These are phyloP conservation scores for Dasyprocta punctata DNA, from an alignment of 2,113 vertebrate species.

Conservation along the genomic window DNA sequence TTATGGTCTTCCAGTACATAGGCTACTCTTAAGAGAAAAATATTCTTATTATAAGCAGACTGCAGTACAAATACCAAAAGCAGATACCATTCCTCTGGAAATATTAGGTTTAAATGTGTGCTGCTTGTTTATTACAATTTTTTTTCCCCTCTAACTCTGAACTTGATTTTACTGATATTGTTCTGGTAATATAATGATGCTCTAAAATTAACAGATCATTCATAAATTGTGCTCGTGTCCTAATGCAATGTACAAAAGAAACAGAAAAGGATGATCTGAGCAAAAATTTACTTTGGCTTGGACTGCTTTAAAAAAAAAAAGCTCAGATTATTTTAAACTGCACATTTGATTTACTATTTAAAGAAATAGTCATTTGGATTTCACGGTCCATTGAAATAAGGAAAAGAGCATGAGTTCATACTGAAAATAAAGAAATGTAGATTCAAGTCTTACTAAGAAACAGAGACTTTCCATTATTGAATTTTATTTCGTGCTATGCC, in stretches of 20 bases:
- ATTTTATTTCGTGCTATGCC: neutral
- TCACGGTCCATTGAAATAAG: constrained; percentile 64
- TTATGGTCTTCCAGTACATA: neutral
- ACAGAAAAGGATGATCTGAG: neutral
- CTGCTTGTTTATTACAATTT: neutral
- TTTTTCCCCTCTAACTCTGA: neutral
- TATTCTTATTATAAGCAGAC: neutral
- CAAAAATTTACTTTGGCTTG: constrained; percentile 35
- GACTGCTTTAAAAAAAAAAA: too few species aligned
- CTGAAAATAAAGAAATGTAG: constrained; percentile 53
- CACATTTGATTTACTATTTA: constrained; percentile 62
- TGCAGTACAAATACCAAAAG: neutral
- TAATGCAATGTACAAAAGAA: neutral
- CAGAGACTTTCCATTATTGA: constrained; percentile 9
- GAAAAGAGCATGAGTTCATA: neutral
- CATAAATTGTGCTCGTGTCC: neutral
- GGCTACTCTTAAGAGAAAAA: constrained; percentile 18
- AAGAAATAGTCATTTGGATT: constrained; percentile 58
- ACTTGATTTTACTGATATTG: neutral
- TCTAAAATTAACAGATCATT: constrained; percentile 51
- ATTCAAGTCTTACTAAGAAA: constrained; percentile 55
- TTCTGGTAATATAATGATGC: constrained; percentile 11
- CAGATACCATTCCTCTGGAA: neutral
- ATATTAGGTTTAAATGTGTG: constrained; percentile 16
- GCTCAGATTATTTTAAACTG: constrained; percentile 29